These are phyloP conservation scores for Enteromius thamalakanensis DNA, from an alignment of 2,797 vertebrate genomes.

Conservation along the genomic window DNA sequence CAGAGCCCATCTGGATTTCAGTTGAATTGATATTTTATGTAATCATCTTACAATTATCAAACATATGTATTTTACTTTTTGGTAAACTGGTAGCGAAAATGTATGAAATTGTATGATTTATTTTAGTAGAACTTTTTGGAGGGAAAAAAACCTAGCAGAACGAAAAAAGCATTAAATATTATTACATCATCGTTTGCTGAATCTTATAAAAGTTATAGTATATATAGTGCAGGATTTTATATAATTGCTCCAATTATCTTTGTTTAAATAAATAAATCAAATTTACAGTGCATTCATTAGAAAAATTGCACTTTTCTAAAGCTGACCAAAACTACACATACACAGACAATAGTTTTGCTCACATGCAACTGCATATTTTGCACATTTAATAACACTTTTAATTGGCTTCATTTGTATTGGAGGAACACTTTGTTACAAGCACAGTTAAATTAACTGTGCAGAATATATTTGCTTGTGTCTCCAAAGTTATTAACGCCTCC, in stretches of 20 bases:
- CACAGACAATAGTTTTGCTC: background rate
- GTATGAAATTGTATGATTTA: background rate
- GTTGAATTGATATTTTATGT: background rate
- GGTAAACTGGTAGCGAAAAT: background rate
- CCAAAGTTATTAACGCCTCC: background rate
- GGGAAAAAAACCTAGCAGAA: background rate
- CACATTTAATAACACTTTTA: background rate
- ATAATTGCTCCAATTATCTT: background rate
- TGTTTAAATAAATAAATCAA: background rate
- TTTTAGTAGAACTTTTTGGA: background rate
- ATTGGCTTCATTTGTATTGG: background rate
- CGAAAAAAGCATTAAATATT: background rate
- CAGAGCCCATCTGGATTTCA: background rate
- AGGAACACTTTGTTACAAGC: background rate
- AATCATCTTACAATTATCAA: background rate
- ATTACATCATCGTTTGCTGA: background rate
- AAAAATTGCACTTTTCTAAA: background rate
- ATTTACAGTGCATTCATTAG: background rate
- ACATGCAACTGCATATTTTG: background rate
- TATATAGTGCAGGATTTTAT: too few species aligned
- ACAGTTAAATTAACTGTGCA: background rate
- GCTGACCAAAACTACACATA: background rate
- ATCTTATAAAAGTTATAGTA: background rate
- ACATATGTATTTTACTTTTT: background rate
- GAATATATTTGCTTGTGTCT: background rate